These are phyloP conservation scores for Apolygus lucorum DNA, from an alignment of 1,140 invertebrate genomes.

Conservation along the genomic window DNA sequence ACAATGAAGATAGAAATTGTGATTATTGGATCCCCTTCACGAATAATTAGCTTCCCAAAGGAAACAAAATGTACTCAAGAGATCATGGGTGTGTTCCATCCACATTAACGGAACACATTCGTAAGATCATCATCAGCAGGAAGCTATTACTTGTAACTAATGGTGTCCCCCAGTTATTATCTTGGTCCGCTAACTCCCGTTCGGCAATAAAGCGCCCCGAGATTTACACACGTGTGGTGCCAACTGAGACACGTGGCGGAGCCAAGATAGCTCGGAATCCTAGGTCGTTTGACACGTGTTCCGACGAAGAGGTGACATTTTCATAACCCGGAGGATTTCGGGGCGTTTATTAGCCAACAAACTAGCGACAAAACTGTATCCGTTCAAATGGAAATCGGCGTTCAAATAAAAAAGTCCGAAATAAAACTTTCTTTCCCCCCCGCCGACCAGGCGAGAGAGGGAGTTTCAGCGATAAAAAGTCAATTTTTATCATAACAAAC, in stretches of 20 bases:
- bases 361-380: not conserved
- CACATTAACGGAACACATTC: not conserved
- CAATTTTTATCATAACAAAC: no score
- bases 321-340: not conserved
- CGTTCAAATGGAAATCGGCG: not conserved
- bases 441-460: not conserved
- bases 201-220: not conserved
- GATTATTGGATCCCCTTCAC: not conserved
- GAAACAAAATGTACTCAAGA: not conserved
- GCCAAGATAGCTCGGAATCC: not conserved
- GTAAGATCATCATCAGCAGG: not conserved
- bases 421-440: not conserved
- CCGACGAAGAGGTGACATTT: not conserved
- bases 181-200: not conserved
- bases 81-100: not conserved
- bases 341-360: not conserved
- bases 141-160: not conserved
- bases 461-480: no score
- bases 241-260: not conserved
- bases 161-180: not conserved
- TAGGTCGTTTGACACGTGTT: not conserved
- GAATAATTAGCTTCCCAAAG: not conserved
- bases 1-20: not conserved
- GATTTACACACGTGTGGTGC: not conserved
- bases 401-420: not conserved